A percentile compares a stretch with the other conserved stretches of the same genome.
phyloP scores from a whole-genome alignment of 1,140 invertebrate genomes.

The Leptonema lineaticorne region DNA sequence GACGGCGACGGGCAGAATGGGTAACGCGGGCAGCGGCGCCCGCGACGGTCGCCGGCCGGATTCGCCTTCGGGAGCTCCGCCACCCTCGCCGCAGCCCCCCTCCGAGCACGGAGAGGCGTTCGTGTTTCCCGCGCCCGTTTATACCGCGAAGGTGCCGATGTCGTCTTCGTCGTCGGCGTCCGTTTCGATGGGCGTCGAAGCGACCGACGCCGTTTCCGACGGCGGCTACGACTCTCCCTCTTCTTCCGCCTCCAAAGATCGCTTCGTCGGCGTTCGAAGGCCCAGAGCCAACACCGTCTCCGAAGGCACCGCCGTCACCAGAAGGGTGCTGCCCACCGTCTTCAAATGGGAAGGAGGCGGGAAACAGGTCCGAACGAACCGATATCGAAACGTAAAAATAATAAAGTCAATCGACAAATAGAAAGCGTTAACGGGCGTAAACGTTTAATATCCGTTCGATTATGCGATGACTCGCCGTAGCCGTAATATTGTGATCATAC shows the following conservation, averaged over 20 bases:
- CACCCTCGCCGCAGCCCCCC: conserved; percentile 14
- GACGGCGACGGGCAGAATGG: too few species aligned
- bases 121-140: conserved; percentile 31
- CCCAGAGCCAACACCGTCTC: background rate
- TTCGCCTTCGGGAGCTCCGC: conserved; percentile 44
- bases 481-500: too few species aligned
- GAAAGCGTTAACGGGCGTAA: too few species aligned
- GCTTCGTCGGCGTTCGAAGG: too few species aligned
- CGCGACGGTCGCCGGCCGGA: conserved; percentile 47
- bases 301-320: background rate
- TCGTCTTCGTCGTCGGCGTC: background rate
- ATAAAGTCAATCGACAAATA: too few species aligned
- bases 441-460: too few species aligned
- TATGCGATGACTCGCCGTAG: too few species aligned
- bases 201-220: conserved; percentile 61
- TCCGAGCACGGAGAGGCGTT: conserved; percentile 20
- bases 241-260: background rate
- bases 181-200: background rate
- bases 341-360: conserved; percentile 96
- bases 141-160: too few species aligned
- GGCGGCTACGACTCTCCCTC: background rate
- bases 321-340: conserved; percentile 82
- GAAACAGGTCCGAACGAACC: conserved; percentile 74
- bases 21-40: conserved; percentile 72
- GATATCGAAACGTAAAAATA: too few species aligned